Percentiles rank a stretch among this genome's conserved stretches.
Conservation (phyloP, 2,888 invertebrate species). For the Thymelicus sylvestris region DNA sequence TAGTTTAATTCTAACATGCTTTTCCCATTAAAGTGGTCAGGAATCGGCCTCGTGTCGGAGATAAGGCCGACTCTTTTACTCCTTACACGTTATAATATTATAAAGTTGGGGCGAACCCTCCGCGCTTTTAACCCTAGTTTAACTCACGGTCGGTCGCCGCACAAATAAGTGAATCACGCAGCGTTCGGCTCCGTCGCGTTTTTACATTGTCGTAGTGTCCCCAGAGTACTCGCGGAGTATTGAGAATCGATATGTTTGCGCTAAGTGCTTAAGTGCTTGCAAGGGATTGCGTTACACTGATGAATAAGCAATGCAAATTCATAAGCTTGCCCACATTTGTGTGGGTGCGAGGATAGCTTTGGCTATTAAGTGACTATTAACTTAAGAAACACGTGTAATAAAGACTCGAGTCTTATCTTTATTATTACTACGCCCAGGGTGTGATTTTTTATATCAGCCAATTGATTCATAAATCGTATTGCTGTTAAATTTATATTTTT, state of each 20-base stretch:
- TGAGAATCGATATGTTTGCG: conserved; percentile 81
- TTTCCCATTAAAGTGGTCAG: conserved; percentile 85
- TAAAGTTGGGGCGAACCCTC: conserved; percentile 65
- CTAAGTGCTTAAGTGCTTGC: conserved; percentile 82
- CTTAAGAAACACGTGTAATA: conserved; percentile 31
- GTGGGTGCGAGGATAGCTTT: conserved; percentile 29
- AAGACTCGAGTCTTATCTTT: conserved; percentile 19
- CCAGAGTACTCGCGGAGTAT: conserved; percentile 70
- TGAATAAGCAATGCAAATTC: conserved; percentile 74
- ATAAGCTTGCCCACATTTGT: conserved; percentile 48
- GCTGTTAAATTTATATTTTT: too few species aligned
- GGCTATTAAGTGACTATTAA: conserved; percentile 33
- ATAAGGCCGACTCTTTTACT: conserved; percentile 82
- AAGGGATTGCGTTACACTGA: conserved; percentile 75
- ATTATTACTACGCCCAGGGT: conserved; percentile 6
- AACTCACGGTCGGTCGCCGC: conserved; percentile 63
- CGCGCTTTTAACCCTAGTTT: conserved; percentile 72
- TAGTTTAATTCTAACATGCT: conserved; percentile 86
- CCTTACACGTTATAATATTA: conserved; percentile 83
- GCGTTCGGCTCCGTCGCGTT: conserved; percentile 69
- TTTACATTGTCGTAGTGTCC: conserved; percentile 77
- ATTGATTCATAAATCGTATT: too few species aligned
- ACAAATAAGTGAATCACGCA: conserved; percentile 74
- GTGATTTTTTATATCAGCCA: too few species aligned
- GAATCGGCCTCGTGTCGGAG: conserved; percentile 77